phyloP scores from a whole-genome alignment of 1,140 invertebrate species.

The Leptopilina boulardi region DNA sequence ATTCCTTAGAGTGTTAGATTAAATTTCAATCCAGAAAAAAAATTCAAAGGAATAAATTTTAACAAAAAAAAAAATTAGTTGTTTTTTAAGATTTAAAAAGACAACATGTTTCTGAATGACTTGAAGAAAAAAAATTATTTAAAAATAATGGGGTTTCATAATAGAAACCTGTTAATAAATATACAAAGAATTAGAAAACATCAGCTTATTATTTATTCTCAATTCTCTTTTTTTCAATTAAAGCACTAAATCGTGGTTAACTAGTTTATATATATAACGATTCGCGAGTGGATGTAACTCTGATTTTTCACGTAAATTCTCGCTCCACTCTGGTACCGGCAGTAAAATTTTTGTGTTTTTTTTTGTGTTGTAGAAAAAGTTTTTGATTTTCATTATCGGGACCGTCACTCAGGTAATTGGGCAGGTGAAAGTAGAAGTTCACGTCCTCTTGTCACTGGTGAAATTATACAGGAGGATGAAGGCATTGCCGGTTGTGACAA shows the following conservation, averaged over 20 bases:
- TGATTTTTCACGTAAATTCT: constrained; percentile 41
- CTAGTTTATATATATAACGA: constrained; percentile 59
- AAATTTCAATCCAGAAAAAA: background rate
- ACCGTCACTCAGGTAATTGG: constrained; percentile 66
- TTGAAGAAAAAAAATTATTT: too few species aligned
- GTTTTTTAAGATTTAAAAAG: too few species aligned
- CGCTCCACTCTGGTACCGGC: constrained; percentile 60
- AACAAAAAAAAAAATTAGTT: background rate
- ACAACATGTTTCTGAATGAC: too few species aligned
- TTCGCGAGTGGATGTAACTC: constrained; percentile 49
- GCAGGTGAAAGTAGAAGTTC: constrained; percentile 70
- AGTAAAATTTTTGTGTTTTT: constrained; percentile 64
- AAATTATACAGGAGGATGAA: constrained; percentile 53
- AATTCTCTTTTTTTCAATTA: constrained; percentile 44
- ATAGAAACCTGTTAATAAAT: background rate
- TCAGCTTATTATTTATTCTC: constrained; percentile 37
- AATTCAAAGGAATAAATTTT: background rate
- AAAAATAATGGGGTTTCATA: too few species aligned
- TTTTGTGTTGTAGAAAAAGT: constrained; percentile 62
- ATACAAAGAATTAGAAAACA: constrained; percentile 19
- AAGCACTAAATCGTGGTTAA: constrained; percentile 66
- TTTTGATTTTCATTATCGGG: constrained; percentile 39
- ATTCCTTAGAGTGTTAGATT: constrained; percentile 1
- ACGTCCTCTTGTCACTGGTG: constrained; percentile 59
- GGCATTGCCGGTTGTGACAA: constrained; percentile 49